Conservation (phyloP, 2,113 vertebrate genomes). For the Numida meleagris region DNA sequence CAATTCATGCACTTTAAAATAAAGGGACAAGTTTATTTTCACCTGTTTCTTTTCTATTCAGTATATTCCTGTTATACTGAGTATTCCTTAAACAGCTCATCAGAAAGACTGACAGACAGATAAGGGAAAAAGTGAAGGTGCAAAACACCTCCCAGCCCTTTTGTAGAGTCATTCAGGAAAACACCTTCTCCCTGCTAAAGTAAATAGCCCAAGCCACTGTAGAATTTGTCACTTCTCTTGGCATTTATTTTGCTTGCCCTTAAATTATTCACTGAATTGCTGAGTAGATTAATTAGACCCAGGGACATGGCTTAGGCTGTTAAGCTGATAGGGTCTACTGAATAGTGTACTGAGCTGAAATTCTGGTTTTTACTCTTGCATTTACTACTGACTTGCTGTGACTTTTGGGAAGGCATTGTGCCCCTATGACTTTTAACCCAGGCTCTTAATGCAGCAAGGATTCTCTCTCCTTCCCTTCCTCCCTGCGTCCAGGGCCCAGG, state of each 20-base stretch:
- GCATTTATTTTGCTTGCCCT: not conserved
- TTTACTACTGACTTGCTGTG: not conserved
- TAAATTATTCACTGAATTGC: not conserved
- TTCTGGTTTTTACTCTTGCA: not conserved
- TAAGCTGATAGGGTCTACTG: not conserved
- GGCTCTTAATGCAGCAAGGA: not conserved
- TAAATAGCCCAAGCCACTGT: not conserved
- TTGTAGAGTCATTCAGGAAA: not conserved
- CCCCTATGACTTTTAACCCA: not conserved
- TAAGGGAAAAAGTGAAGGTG: not conserved
- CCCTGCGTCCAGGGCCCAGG: not conserved
- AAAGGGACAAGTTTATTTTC: slow-evolving; percentile 49
- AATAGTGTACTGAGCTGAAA: not conserved
- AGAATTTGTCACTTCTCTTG: slow-evolving; percentile 30
- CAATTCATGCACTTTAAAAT: slow-evolving; percentile 8
- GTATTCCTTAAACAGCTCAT: not conserved
- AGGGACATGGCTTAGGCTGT: not conserved
- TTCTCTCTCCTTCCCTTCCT: not conserved
- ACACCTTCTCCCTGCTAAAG: not conserved
- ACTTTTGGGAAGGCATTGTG: not conserved
- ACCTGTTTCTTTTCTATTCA: slow-evolving; percentile 34
- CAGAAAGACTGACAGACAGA: not conserved
- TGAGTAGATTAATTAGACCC: not conserved
- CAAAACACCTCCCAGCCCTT: not conserved
- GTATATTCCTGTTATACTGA: not conserved